Percentiles rank a stretch among this genome's conserved stretches.
phyloP scores from a whole-genome alignment of 2,888 invertebrate species.

The Ommatoiulus sabulosus region DNA sequence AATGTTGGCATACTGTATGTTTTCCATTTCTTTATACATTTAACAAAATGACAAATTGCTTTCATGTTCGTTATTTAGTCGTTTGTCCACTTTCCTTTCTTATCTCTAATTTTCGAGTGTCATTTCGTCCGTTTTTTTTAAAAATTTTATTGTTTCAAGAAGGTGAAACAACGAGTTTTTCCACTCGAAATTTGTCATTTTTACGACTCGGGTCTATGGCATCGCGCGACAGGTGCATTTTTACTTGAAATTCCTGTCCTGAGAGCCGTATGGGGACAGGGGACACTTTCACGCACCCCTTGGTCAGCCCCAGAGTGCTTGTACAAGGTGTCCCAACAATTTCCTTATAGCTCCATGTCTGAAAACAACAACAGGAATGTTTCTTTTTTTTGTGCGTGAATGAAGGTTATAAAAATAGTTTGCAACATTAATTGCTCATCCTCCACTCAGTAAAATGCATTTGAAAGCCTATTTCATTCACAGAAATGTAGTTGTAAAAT shows the following conservation, averaged over 20 bases:
- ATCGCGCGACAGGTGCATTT: neutral
- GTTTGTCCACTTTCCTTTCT: neutral
- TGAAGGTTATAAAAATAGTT: too few species aligned
- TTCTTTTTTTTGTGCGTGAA: too few species aligned
- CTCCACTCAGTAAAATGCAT: too few species aligned
- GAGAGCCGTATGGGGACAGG: neutral
- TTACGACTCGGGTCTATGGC: neutral
- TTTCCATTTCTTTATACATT: neutral
- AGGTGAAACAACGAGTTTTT: slow-evolving; percentile 19
- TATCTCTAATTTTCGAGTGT: neutral
- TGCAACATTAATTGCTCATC: too few species aligned
- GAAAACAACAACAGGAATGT: too few species aligned
- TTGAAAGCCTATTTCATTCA: too few species aligned
- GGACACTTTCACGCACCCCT: neutral
- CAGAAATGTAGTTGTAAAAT: too few species aligned
- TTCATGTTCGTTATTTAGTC: neutral
- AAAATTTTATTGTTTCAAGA: neutral
- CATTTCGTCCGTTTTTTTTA: neutral
- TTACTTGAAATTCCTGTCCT: neutral
- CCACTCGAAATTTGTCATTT: slow-evolving; percentile 19
- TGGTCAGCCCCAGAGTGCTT: neutral
- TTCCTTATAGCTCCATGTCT: too few species aligned
- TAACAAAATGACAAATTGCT: neutral
- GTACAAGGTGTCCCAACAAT: neutral
- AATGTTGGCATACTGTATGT: too few species aligned